Evolutionary conservation across 1,140 invertebrate species (phyloP), one percentile per base, ranked within the genome.

Genomic region (Eurosta solidaginis): DNA sequence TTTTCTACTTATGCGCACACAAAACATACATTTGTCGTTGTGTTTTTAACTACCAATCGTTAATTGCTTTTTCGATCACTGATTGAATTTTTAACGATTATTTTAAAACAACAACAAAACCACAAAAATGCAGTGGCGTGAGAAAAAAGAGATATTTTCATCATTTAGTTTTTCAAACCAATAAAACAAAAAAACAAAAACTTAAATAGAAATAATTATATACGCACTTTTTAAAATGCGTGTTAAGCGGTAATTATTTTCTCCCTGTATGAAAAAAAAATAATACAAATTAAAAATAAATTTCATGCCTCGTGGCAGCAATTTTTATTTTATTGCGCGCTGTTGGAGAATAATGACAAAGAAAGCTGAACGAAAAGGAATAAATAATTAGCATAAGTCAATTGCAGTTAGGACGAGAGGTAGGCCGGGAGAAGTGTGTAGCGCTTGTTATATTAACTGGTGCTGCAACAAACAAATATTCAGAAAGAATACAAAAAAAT

Each of bases 221-320:
- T 10, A 59, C 33, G 12, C 17, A 49, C 4, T 3, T 22, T 17
- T n/a, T 12, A 40, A 1, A 17, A 22, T 68, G 59, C 59, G 59
- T 68, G 59, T 40, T 68, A 68, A 33, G 17, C 59, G 36, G 17
- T 33, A 68, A 68, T 68, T 68, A 68, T 33, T 68, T n/a, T n/a
- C n/a, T n/a, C n/a, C n/a, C n/a, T 68, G 27, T 20, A 17, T 2
- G 10, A 36, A 47, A 47, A 14, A 14, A 47, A 47, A 29, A n/a
- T 17, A 59, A 59, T 22, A 59, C 27, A 29, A 33, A n/a, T n/a
- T n/a, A n/a, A n/a, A n/a, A n/a, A n/a, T 17, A 59, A 59, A 20
- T 40, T n/a, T 40, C 27, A 22, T 40, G 59, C 59, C 59, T 27
- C 59, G 59, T 68, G 59, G 59, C 59, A 40, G 59, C 33, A 40